Conservation (phyloP, 2,888 invertebrate genomes). For the Tiliacea citrago region DNA sequence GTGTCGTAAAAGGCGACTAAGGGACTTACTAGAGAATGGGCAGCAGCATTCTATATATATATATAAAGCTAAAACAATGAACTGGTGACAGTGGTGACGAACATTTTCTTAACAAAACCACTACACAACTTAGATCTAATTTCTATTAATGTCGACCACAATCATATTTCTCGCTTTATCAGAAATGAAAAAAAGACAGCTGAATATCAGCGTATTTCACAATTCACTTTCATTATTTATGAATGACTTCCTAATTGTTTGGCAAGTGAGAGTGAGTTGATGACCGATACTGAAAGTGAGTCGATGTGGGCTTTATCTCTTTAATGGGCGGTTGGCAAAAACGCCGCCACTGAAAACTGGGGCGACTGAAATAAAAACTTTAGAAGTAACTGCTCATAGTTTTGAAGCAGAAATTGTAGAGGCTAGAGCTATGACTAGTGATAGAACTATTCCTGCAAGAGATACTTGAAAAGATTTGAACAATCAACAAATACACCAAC, state of each 20-base stretch:
- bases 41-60: no score
- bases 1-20: no score
- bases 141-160: background rate
- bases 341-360: conserved; percentile 20
- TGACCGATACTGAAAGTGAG: conserved; percentile 53
- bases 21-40: no score
- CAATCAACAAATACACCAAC: background rate
- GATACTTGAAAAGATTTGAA: background rate
- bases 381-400: background rate
- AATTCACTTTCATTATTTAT: conserved; percentile 40
- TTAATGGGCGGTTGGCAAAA: conserved; percentile 36
- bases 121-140: background rate
- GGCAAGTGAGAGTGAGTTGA: conserved; percentile 49
- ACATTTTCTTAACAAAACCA: background rate
- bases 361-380: conserved; percentile 20
- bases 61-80: no score
- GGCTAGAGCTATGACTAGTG: background rate
- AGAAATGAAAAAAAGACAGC: background rate
- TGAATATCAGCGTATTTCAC: conserved; percentile 3
- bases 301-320: conserved; percentile 56
- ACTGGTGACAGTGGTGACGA: background rate
- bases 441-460: background rate
- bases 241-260: conserved; percentile 28
- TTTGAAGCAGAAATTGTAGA: background rate
- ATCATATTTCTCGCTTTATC: background rate